These are phyloP conservation scores for Camelus bactrianus DNA, from an alignment of 2,113 vertebrate genomes.

Conservation along the genomic window DNA sequence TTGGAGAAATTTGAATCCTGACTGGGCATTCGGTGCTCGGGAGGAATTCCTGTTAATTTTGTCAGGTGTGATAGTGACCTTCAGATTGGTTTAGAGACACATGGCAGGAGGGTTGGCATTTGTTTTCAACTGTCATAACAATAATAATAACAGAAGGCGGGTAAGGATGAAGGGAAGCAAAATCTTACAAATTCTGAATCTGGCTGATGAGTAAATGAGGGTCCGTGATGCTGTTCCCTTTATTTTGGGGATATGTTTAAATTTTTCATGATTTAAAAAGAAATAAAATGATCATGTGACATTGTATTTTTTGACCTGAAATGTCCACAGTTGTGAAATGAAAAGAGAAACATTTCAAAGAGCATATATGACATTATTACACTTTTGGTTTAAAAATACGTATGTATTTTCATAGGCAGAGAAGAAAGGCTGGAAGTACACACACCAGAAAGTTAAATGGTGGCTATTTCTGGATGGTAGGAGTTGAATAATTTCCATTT, in stretches of 20 bases:
- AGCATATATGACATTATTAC: neutral
- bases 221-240: rapidly evolving
- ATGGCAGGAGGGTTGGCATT: neutral
- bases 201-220: neutral
- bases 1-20: neutral
- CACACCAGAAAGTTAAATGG: neutral
- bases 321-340: neutral
- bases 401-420: neutral
- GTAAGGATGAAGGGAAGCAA: rapidly evolving
- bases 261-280: neutral
- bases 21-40: neutral
- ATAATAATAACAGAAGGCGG: neutral
- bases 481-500: neutral
- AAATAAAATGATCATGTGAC: neutral
- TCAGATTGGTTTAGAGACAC: neutral
- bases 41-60: neutral
- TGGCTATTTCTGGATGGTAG: neutral
- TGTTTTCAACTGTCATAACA: neutral
- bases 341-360: neutral
- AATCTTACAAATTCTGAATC: neutral
- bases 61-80: neutral
- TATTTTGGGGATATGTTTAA: neutral
- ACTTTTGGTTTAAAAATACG: neutral
- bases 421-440: neutral
- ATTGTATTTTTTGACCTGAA: neutral